Evolutionary conservation across 1,140 invertebrate species (phyloP).

Genomic region (Drosophila persimilis): DNA sequence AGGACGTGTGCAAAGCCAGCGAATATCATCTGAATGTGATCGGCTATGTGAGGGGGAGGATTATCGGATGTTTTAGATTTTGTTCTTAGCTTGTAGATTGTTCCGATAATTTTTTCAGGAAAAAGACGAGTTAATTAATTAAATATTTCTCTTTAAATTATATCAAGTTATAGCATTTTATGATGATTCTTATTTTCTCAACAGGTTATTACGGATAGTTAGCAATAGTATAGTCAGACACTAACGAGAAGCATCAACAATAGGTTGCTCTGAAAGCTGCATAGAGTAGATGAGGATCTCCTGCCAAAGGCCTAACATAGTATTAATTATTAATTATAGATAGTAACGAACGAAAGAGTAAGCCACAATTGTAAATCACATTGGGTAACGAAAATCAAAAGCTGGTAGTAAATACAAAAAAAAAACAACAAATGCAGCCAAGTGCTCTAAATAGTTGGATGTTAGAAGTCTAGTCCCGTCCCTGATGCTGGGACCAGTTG

Average conservation of each 20-base stretch:
- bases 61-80: too few relatives aligned
- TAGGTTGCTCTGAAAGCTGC: conserved; percentile 47
- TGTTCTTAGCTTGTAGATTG: too few relatives aligned
- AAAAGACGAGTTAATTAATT: too few relatives aligned
- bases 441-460: conserved; percentile 33
- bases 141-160: conserved; percentile 4
- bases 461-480: neutral
- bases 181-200: conserved; percentile 49
- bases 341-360: conserved; percentile 64
- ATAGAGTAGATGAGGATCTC: conserved; percentile 22
- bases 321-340: conserved; percentile 48
- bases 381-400: conserved; percentile 42
- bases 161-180: conserved; percentile 51
- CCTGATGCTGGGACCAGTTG: conserved; percentile 30
- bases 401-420: conserved; percentile 34
- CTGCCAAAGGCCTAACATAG: conserved; percentile 31
- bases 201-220: conserved; percentile 56
- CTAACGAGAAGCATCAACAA: conserved; percentile 30
- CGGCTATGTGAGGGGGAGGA: too few relatives aligned
- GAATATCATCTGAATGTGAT: too few relatives aligned
- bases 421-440: conserved; percentile 37
- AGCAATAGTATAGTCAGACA: conserved; percentile 44
- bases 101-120: too few relatives aligned
- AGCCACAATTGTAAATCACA: conserved; percentile 78
- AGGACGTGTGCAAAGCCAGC: too few relatives aligned